These are phyloP conservation scores for Proisotoma minuta DNA, from an alignment of 2,888 invertebrate species.

Conservation along the genomic window DNA sequence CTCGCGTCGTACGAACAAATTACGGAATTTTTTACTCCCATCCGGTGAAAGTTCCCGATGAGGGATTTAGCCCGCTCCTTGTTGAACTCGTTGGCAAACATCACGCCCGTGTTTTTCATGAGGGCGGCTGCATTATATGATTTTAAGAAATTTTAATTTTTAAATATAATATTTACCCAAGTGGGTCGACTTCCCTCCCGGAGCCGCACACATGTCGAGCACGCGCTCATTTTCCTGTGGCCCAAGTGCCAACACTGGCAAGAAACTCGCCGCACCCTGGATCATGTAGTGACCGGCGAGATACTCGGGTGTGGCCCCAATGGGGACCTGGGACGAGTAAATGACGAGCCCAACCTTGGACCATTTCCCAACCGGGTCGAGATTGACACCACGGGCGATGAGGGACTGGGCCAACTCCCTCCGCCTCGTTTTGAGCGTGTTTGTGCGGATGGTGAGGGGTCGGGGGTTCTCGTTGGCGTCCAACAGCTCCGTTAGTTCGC, in stretches of 20 bases:
- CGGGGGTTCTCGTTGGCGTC: slow-evolving; percentile 94
- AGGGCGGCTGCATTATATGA: slow-evolving; percentile 63
- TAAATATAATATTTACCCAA: slow-evolving; percentile 57
- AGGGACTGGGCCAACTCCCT: slow-evolving; percentile 90
- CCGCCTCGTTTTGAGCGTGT: slow-evolving; percentile 86
- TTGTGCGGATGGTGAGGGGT: slow-evolving; percentile 91
- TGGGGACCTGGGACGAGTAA: slow-evolving; percentile 90
- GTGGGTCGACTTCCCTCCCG: slow-evolving; percentile 97
- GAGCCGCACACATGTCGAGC: slow-evolving; percentile 96
- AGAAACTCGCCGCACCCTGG: slow-evolving; percentile 84
- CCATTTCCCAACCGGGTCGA: slow-evolving; percentile 98
- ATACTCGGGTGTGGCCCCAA: slow-evolving; percentile 98
- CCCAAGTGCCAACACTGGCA: slow-evolving; percentile 96
- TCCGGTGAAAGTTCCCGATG: slow-evolving; percentile 91
- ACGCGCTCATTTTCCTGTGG: slow-evolving; percentile 93
- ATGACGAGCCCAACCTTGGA: slow-evolving; percentile 95
- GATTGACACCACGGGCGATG: slow-evolving; percentile 93
- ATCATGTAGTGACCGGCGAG: slow-evolving; percentile 96
- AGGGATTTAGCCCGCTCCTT: slow-evolving; percentile 83
- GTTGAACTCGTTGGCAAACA: slow-evolving; percentile 95
- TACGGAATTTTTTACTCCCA: slow-evolving; percentile 91
- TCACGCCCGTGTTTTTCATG: slow-evolving; percentile 95
- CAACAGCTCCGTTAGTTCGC: slow-evolving; percentile 83
- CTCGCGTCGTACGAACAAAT: slow-evolving; percentile 86
- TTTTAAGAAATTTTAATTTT: slow-evolving; percentile 1